These are phyloP conservation scores for Scatophagus argus DNA, from an alignment of 2,113 vertebrate genomes.

Conservation along the genomic window DNA sequence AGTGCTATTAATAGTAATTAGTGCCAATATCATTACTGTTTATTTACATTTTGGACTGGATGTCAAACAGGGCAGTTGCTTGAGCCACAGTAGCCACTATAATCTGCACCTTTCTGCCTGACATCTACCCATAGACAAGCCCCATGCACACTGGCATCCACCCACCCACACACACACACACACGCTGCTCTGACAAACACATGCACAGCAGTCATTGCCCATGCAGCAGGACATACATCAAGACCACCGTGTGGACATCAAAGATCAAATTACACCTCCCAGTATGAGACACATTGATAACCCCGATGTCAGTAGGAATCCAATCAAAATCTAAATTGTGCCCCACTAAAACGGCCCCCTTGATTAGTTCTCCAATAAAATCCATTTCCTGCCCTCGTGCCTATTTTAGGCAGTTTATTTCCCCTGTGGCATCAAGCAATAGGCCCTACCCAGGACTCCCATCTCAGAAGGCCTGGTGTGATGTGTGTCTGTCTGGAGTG, in stretches of 20 bases:
- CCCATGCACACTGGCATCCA: conserved; percentile 14
- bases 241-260: conserved; percentile 77
- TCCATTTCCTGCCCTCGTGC: conserved; percentile 84
- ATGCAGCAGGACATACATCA: conserved; percentile 81
- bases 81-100: conserved; percentile 10
- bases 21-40: conserved; percentile 6
- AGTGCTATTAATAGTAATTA: neutral
- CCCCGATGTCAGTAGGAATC: conserved; percentile 82
- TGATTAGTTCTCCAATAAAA: conserved; percentile 88
- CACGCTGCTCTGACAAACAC: conserved; percentile 49
- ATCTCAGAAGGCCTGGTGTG: conserved; percentile 62
- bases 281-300: conserved; percentile 84
- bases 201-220: conserved; percentile 71
- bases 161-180: conserved; percentile 13
- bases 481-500: conserved; percentile 70
- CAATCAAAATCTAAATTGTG: conserved; percentile 87
- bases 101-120: conserved; percentile 12
- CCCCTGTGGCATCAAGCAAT: conserved; percentile 83
- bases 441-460: conserved; percentile 71
- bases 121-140: conserved; percentile 22
- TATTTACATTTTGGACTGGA: neutral
- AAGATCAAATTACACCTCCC: conserved; percentile 84
- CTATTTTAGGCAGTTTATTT: conserved; percentile 86
- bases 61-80: neutral
- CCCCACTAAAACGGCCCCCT: conserved; percentile 80